Evolutionary conservation across 2,113 vertebrate species (phyloP).

Genomic region (Oreochromis spilurus): DNA sequence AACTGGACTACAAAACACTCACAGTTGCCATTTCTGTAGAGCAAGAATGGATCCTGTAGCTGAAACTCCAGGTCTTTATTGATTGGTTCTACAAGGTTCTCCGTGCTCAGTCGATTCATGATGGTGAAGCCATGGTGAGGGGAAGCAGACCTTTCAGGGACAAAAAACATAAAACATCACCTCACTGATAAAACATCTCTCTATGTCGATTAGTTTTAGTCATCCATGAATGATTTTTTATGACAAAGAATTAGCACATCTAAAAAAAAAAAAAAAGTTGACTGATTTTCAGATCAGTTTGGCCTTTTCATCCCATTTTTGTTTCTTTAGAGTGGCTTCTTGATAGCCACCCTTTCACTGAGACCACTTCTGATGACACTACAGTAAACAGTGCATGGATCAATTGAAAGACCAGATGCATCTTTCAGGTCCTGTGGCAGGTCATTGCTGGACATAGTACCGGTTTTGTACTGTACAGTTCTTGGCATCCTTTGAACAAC

Average conservation of each 20-base stretch:
- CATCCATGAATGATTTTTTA: not conserved
- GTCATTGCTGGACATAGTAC: not conserved
- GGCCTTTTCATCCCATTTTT: not conserved
- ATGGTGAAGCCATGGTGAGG: constrained; percentile 97
- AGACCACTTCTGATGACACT: too few species aligned
- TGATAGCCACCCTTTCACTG: too few species aligned
- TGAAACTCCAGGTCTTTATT: constrained; percentile 98
- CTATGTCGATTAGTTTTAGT: not conserved
- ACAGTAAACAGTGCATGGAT: not conserved
- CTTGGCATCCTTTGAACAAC: too few species aligned
- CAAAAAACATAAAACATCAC: not conserved
- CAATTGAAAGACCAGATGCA: not conserved
- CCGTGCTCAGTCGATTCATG: constrained; percentile 93
- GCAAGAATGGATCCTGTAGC: constrained; percentile 95
- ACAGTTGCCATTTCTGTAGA: constrained; percentile 91
- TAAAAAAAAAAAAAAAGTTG: not conserved
- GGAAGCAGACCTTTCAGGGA: constrained; percentile 82
- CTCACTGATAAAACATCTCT: not conserved
- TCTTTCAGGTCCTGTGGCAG: not conserved
- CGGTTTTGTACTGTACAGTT: too few species aligned
- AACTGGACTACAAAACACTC: constrained; percentile 28
- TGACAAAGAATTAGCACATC: not conserved
- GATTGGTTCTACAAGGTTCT: constrained; percentile 95
- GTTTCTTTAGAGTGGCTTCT: too few species aligned
- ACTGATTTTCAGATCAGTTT: not conserved